Conservation (phyloP, 2,113 vertebrate genomes). For the Mesoclemmys tuberculata region DNA sequence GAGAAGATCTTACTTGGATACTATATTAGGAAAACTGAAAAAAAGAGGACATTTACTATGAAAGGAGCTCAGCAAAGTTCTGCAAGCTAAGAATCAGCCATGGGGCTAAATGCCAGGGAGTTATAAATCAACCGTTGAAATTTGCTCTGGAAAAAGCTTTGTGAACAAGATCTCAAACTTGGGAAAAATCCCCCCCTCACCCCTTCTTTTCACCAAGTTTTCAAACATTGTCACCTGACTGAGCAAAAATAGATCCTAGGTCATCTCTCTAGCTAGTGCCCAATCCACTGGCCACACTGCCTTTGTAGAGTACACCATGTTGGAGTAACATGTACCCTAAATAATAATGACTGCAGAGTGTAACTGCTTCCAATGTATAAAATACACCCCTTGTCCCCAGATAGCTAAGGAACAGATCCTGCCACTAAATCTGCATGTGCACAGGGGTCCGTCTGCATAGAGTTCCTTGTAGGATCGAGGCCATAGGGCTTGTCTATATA, state of each 20-base stretch:
- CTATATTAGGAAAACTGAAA: neutral
- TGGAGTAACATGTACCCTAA: neutral
- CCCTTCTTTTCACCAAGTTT: neutral
- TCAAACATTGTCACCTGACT: neutral
- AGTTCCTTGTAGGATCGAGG: neutral
- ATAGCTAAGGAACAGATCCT: neutral
- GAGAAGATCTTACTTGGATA: neutral
- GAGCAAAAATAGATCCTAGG: neutral
- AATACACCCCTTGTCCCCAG: neutral
- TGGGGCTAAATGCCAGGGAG: neutral
- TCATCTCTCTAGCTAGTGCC: neutral
- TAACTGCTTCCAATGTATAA: neutral
- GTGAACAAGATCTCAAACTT: neutral
- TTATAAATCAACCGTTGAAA: neutral
- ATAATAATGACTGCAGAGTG: neutral
- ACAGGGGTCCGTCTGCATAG: neutral
- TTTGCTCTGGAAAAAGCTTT: neutral
- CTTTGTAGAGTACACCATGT: neutral
- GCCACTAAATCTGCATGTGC: neutral
- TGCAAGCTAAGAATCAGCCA: neutral
- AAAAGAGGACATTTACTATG: neutral
- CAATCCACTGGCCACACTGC: neutral
- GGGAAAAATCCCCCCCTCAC: neutral
- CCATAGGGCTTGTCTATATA: neutral
- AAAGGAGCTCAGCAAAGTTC: neutral